Percentiles rank a stretch among this genome's conserved stretches.
phyloP scores from a whole-genome alignment of 2,113 vertebrate genomes.

The cat (Felis catus) region F.catus_Fca126_mat1.0 CM031423.1:35973501-35974000 shows the following conservation, averaged over 20 bases:
- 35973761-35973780: background rate
- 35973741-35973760: background rate
- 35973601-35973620: background rate
- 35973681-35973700: background rate
- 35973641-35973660: background rate
- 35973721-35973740: background rate
- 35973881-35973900: background rate
- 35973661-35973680: background rate
- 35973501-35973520: background rate
- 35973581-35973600: background rate
- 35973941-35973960: background rate
- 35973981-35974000: background rate
- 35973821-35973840: too few species aligned
- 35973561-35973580: background rate
- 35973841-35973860: background rate
- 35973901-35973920: background rate
- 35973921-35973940: background rate
- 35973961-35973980: background rate
- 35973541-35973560: background rate
- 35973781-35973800: background rate
- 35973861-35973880: background rate
- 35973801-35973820: background rate
- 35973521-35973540: background rate
- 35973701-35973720: background rate
- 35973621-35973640: background rate